Evolutionary conservation across 2,888 invertebrate species (phyloP).

Genomic region (Tipula helvola): DNA sequence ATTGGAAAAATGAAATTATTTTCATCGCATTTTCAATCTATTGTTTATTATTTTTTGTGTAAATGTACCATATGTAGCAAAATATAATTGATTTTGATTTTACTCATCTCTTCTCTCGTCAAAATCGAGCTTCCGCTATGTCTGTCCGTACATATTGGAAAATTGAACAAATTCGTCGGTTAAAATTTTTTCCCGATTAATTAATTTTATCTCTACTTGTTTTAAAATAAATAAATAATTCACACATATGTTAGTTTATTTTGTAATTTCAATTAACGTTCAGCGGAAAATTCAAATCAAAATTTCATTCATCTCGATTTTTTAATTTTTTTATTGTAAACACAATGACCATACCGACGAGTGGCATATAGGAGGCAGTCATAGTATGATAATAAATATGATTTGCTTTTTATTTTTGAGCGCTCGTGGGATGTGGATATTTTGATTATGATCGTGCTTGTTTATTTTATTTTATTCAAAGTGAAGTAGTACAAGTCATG

Average conservation of each 20-base stretch:
- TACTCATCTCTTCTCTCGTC: neutral
- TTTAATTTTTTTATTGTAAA: neutral
- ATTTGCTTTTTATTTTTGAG: neutral
- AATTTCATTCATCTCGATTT: neutral
- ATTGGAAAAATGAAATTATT: neutral
- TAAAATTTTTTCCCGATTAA: neutral
- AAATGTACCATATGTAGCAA: neutral
- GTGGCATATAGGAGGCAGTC: neutral
- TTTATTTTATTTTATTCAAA: neutral
- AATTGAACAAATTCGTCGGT: neutral
- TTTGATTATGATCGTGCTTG: neutral
- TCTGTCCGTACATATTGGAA: neutral
- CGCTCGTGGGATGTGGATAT: neutral
- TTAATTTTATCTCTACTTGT: neutral
- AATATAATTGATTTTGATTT: neutral
- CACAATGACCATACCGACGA: neutral
- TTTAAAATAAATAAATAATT: neutral
- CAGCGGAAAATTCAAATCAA: neutral
- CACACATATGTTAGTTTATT: neutral
- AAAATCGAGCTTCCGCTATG: neutral
- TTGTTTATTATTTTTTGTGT: neutral
- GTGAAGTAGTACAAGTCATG: neutral
- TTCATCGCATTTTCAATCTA: neutral
- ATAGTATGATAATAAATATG: neutral
- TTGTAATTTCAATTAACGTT: neutral